Base-by-base conservation (phyloP, 2,797 vertebrate genomes). In the Peromyscus nudipes region DNA sequence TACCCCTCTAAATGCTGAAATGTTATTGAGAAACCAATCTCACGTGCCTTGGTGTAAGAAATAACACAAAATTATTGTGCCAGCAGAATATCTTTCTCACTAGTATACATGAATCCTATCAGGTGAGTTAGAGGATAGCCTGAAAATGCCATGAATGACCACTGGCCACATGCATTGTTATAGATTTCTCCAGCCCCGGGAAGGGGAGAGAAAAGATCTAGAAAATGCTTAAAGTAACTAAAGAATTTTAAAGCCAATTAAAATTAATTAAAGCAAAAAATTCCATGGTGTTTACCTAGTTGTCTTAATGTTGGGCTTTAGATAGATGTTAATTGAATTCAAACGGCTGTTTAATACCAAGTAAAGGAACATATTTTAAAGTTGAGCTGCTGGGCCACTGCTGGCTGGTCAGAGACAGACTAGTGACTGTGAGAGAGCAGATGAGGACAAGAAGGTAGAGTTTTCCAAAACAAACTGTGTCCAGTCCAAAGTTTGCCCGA, bases 261-360 rank as follows among this genome's bases (percentile, higher is more conserved):
- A 92, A 90, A 91, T 60, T 60, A 43, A 69, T 1, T 60, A 31
- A 93, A 89, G 19, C 3, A 52, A 95, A 62, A 81, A 13, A 86
- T 73, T 94, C 14, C 64, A 49, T 88, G 65, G 40, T 95, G 60
- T n/a, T 62, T 60, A 19, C 31, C 16, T 13, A 57, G 8, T 52
- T 85, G 43, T 79, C 82, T 71, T 79, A 94, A 89, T 34, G 23
- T 55, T 64, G 31, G 25, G 73, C 5, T 89, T 65, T 31, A 93
- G 62, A 85, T 83, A 79, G 29, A 37, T 57, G 60, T 62, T 67
- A 49, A 69, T 27, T 67, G 37, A 87, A 88, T 85, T 91, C 79
- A 75, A 82, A 83, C 52, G 65, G 10, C 17, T 43, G 84, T 75
- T 87, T 81, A 43, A 89, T 88, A 85, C 71, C 77, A 91, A 76